These are phyloP conservation scores for Fragum sueziense DNA, from an alignment of 2,888 invertebrate species.

Conservation along the genomic window DNA sequence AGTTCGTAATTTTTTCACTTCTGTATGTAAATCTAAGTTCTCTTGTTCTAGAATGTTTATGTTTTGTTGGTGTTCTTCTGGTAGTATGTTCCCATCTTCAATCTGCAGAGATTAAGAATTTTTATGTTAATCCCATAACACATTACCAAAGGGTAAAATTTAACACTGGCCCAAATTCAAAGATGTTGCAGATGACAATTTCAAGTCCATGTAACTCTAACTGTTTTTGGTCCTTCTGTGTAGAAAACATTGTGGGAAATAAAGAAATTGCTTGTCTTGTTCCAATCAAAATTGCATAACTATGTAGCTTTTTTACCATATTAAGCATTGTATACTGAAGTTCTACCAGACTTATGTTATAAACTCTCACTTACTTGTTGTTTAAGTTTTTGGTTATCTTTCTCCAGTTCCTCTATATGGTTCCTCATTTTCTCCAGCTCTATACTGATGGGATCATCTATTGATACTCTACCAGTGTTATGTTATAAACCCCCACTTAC, in stretches of 20 bases:
- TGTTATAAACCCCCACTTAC: constrained; percentile 60
- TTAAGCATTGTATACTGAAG: constrained; percentile 35
- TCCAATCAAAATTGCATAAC: constrained; percentile 55
- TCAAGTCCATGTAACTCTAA: too few relatives aligned
- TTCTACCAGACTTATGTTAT: constrained; percentile 55
- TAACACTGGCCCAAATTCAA: too few relatives aligned
- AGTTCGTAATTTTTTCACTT: constrained; percentile 50
- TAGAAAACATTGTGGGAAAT: too few relatives aligned
- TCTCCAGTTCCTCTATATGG: constrained; percentile 52
- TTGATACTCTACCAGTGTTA: constrained; percentile 54
- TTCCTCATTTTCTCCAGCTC: constrained; percentile 43
- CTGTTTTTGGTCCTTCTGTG: too few relatives aligned
- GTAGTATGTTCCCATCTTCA: constrained; percentile 5
- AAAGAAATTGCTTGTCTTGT: constrained; percentile 62
- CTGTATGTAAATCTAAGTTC: constrained; percentile 51
- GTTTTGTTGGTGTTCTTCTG: constrained; percentile 28
- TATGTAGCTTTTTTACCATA: constrained; percentile 34
- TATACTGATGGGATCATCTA: constrained; percentile 37
- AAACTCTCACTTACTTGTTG: constrained; percentile 55
- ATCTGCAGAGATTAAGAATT: not conserved
- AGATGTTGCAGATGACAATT: too few relatives aligned
- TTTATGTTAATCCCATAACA: too few relatives aligned
- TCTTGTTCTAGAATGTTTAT: constrained; percentile 56
- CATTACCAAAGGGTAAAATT: too few relatives aligned
- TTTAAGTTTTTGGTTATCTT: constrained; percentile 61